phyloP scores from a whole-genome alignment of 2,888 invertebrate genomes.

The Aquatica leii region DNA sequence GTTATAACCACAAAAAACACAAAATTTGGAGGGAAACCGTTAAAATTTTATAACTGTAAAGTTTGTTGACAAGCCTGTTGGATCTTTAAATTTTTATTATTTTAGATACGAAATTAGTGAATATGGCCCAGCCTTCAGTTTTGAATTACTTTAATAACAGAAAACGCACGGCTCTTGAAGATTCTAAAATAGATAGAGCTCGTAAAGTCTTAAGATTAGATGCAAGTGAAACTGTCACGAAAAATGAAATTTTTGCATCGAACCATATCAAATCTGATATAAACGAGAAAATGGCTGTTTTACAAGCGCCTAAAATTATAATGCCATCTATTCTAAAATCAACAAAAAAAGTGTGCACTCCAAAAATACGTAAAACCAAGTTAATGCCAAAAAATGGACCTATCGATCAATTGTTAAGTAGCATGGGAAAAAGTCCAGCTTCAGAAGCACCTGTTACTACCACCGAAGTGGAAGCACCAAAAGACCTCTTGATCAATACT shows the following conservation, averaged over 20 bases:
- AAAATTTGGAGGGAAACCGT: conserved; percentile 4
- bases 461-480: background rate
- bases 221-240: conserved; percentile 21
- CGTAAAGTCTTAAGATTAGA: conserved; percentile 64
- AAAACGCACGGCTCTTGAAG: conserved; percentile 78
- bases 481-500: no score
- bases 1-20: background rate
- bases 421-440: conserved; percentile 25
- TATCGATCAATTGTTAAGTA: conserved; percentile 19
- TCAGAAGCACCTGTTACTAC: background rate
- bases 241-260: background rate
- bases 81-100: conserved; percentile 3
- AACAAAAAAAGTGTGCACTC: background rate
- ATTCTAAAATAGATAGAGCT: conserved; percentile 61
- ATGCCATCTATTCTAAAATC: background rate
- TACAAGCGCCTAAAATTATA: conserved; percentile 3
- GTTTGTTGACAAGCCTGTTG: background rate
- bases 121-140: conserved; percentile 54
- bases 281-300: background rate
- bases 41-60: conserved; percentile 9
- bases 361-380: background rate
- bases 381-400: background rate
- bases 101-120: background rate
- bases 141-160: conserved; percentile 79
- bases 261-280: background rate